Base-by-base conservation (phyloP, 2,797 vertebrate genomes). In the Macroramphosus scolopax region DNA sequence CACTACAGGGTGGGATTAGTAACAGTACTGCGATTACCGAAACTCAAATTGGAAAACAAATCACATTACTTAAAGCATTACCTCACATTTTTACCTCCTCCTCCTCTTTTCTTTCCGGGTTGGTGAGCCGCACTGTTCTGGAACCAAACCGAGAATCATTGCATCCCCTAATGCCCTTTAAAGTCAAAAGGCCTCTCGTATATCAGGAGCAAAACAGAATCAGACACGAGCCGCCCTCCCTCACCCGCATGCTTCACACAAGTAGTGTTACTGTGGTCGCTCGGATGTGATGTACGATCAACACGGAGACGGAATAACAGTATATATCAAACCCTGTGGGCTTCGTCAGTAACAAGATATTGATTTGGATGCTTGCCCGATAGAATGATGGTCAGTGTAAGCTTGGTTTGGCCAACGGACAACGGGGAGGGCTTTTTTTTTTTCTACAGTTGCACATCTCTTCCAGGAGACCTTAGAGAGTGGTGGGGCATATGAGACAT, bases 331-430 rank as follows among this genome's bases (percentile, higher is more conserved):
- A 62, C 42, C 46, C 52, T 20, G 37, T 41, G 10, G 48, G 49
- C 47, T 70, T 51, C 40, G 56, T 73, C 59, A 53, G 57, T 71
- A 74, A 70, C 68, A 64, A 68, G 58, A 66, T 75, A 80, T 77
- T 72, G 72, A 81, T 81, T 77, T 72, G 72, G 69, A 66, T 20
- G 35, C 30, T 18, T 42, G 53, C 72, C 72, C 49, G 62, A 64
- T 37, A 29, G 39, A 55, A 72, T 59, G 62, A 73, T 72, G 62
- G 56, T 58, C 58, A 68, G 54, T 64, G 65, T 77, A 41, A 37
- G 76, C 46, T 72, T 58, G 50, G 40, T 60, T 68, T 75, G 65
- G 67, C 62, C 29, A 32, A 41, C 43, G 55, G 60, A 76, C 70
- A 80, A 57, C 13, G 44, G 50, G n/a, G 16, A n/a, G n/a, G n/a